Percentiles rank a stretch among this genome's conserved stretches.
Conservation (phyloP, 2,113 vertebrate genomes). For the Tursiops truncatus region DNA sequence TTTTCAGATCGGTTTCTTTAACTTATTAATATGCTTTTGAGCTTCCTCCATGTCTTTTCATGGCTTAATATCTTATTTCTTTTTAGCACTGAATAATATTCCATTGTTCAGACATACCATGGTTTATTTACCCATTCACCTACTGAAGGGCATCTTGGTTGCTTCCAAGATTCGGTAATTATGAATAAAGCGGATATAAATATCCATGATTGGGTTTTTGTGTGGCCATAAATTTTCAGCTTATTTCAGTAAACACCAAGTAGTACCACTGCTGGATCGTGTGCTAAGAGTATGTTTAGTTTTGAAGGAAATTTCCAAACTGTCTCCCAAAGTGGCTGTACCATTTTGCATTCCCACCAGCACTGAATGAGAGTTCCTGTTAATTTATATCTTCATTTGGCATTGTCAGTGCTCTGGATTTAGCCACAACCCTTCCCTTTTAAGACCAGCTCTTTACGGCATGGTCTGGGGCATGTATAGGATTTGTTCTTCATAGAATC, state of each 20-base stretch:
- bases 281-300: background rate
- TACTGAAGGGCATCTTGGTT: background rate
- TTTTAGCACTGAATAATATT: background rate
- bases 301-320: background rate
- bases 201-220: background rate
- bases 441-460: background rate
- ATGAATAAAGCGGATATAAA: background rate
- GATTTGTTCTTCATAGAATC: background rate
- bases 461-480: background rate
- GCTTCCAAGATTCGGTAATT: background rate
- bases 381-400: background rate
- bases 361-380: background rate
- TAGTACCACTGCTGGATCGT: background rate
- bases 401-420: background rate
- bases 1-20: background rate
- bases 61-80: background rate
- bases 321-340: background rate
- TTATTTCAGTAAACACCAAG: background rate
- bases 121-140: background rate
- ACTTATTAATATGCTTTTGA: background rate
- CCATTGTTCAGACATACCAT: background rate
- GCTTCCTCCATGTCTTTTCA: background rate
- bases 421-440: background rate
- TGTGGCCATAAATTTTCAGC: background rate
- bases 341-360: background rate